phyloP scores from a whole-genome alignment of 2,797 vertebrate species.

The Sus cebifrons region DNA sequence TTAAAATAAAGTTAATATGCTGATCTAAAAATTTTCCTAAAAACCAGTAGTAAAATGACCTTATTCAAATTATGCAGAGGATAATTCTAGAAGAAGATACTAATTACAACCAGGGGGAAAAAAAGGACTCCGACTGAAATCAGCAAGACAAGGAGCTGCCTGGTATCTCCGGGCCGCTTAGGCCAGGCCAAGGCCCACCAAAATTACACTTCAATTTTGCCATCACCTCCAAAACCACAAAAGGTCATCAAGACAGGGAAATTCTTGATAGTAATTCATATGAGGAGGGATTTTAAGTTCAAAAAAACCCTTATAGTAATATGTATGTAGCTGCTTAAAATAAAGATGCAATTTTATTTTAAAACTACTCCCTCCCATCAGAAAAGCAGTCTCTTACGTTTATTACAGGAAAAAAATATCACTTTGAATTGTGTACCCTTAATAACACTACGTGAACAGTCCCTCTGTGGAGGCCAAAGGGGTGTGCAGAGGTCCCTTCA shows the following conservation, averaged over 20 bases:
- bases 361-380: constrained; percentile 16
- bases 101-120: constrained; percentile 17
- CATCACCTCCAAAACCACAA: background rate
- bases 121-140: background rate
- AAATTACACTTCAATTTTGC: constrained; percentile 8
- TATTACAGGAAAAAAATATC: constrained; percentile 11
- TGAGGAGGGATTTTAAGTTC: background rate
- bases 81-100: background rate
- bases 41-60: background rate
- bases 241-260: constrained; percentile 27
- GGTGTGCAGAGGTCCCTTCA: background rate
- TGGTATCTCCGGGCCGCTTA: background rate
- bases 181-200: background rate
- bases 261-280: constrained; percentile 1
- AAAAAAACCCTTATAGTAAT: background rate
- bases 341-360: constrained; percentile 49
- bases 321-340: constrained; percentile 1
- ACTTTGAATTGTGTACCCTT: background rate
- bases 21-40: constrained; percentile 37
- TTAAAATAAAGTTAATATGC: constrained; percentile 29
- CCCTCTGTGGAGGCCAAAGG: background rate
- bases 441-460: background rate
- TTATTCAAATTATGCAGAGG: constrained; percentile 20
- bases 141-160: background rate
- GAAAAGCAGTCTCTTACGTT: constrained; percentile 24